Evolutionary conservation across 2,797 vertebrate species (phyloP), one percentile per base, ranked within the genome.

Genomic region (Urosaurus nigricauda): DNA sequence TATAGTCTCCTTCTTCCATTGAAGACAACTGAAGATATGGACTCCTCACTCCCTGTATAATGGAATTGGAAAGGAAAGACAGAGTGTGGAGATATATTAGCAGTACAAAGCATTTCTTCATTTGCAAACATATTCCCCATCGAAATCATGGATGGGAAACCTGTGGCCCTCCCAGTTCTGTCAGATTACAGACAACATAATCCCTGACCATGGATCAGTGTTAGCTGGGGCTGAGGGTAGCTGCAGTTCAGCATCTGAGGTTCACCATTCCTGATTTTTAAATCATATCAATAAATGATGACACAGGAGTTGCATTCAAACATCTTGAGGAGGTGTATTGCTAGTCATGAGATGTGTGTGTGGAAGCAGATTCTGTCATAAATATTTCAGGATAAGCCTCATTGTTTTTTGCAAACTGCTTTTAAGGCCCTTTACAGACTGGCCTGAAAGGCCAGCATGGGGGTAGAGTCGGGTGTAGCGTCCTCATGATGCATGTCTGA

Each of bases 1-100:
- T 96, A 79, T 98, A 98, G 86, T 95, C 94, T 78, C 98, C 98
- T 83, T 97, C 96, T 92, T 96, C 95, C 95, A 98, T 95, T 43
- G 96, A 96, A 85, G 97, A 97, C 17, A 97, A 89, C 88, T 96
- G 96, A 68, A 98, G 97, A 88, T 95, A 96, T 0, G 97, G 97
- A 0, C 97, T 97, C 68, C 91, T 95, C 26, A 95, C 93, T 60
- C 96, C 97, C 98, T 98, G 40, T 29, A 56, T 13, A 81, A 2
- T 32, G 1, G 16, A 0, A 0, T 0, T 1, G 11, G 13, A 29
- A 35, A 89, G 29, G n/a, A 51, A 88, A 79, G 85, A 53, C 7
- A 63, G 40, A 35, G 12, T 79, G 9, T 71, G 56, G 51, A 86
- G 24, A 83, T 75, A 26, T 74, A 19, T 70, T 35, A 65, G 68